Evolutionary conservation across 2,113 vertebrate genomes (phyloP).

Genomic region (Syrmaticus mikado): DNA sequence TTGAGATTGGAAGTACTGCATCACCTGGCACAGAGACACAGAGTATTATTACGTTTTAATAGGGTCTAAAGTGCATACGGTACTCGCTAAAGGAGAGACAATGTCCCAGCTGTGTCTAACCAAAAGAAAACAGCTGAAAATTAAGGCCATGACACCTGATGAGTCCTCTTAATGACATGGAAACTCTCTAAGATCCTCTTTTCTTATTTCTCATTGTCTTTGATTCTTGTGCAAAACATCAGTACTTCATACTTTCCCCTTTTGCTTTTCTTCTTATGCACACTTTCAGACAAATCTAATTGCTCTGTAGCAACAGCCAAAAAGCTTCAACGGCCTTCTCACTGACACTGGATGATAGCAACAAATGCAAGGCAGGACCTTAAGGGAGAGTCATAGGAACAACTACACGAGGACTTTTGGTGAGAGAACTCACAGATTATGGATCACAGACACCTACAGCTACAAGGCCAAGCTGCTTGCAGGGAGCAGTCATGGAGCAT

Average conservation of each 20-base stretch:
- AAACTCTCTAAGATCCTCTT: neutral
- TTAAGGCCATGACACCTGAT: neutral
- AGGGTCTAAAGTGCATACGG: neutral
- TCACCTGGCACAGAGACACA: neutral
- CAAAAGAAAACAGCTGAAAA: neutral
- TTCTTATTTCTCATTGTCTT: neutral
- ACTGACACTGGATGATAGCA: neutral
- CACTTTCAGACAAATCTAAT: neutral
- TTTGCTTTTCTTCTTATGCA: neutral
- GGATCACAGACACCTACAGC: neutral
- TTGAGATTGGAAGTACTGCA: neutral
- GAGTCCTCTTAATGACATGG: neutral
- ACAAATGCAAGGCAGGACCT: neutral
- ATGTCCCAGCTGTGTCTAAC: neutral
- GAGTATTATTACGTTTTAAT: neutral
- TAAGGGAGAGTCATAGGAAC: neutral
- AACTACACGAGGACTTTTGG: neutral
- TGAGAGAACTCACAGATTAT: neutral
- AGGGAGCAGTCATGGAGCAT: neutral
- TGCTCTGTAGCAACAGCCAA: neutral
- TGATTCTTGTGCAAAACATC: neutral
- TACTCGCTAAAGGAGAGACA: neutral
- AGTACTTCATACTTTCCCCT: neutral
- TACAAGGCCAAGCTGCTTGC: neutral
- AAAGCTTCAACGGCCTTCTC: neutral